Evolutionary conservation across 2,888 invertebrate species (phyloP), one percentile per base, ranked within the genome.

Genomic region (Pristionchus maxplancki): DNA sequence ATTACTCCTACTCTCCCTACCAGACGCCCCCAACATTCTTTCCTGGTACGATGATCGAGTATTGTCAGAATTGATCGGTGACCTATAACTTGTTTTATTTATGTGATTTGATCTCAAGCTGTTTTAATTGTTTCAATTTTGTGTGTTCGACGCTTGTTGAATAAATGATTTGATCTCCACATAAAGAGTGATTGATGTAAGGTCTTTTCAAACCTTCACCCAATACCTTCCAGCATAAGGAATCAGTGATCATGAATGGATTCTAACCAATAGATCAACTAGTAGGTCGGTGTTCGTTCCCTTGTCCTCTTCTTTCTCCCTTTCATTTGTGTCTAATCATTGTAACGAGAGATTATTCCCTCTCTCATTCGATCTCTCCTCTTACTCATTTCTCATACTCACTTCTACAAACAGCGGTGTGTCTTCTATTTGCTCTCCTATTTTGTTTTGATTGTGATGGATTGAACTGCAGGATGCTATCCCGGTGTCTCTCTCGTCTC

Each of bases 401-500:
- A 24, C 40, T 24, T 74, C 9, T 74, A 24, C 74, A 40, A 74
- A 20, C 74, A 37, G 5, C 40, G 37, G 74, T 40, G 74, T 74
- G 74, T 74, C 31, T 67, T 40, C 74, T 74, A 37, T 40, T 37
- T 74, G 37, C 37, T 40, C 37, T 37, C 37, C n/a, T n/a, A n/a
- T n/a, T 24, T 74, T 40, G 37, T n/a, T 81, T 81, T 37, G 17
- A 48, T 40, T 28, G 50, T 0, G 24, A 81, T 81, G 15, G 78
- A 24, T 81, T 48, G 15, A n/a, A 40, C 9, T 78, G 3, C 50
- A 74, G 87, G 34, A 88, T 88, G 88, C 67, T 88, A n/a, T 81
- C 67, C 53, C 88, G 88, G 28, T 48, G 58, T 40, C 48, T 88
- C 31, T 48, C 88, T 74, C 64, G 64, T 81, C 64, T 88, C 31